phyloP scores from a whole-genome alignment of 2,797 vertebrate species.

The Gymnothorax javanicus region DNA sequence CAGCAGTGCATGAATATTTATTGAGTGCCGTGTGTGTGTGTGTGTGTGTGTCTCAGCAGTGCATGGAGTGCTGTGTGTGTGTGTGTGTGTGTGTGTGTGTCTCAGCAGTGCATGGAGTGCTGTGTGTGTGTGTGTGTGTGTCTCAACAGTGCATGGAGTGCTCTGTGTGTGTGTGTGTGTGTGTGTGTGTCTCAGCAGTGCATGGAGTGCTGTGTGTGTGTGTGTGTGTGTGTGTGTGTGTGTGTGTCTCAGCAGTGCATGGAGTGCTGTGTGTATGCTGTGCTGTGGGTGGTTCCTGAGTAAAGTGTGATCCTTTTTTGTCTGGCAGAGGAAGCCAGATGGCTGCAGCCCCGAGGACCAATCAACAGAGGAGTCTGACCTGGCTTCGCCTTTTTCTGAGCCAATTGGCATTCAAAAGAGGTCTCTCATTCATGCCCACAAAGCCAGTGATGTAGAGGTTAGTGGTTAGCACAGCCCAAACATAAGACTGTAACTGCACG shows the following conservation, averaged over 20 bases:
- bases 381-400: constrained; percentile 69
- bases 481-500: not conserved
- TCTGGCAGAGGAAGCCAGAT: constrained; percentile 84
- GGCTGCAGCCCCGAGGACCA: constrained; percentile 89
- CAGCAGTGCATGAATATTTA: not conserved
- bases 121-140: not conserved
- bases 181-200: too few relatives aligned
- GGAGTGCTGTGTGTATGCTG: not conserved
- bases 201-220: too few relatives aligned
- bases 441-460: constrained; percentile 97
- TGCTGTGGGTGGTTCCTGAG: not conserved
- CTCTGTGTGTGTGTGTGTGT: not conserved
- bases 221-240: too few relatives aligned
- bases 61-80: too few relatives aligned
- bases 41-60: too few relatives aligned
- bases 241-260: too few relatives aligned
- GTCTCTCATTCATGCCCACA: constrained; percentile 85
- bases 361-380: constrained; percentile 80
- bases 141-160: not conserved
- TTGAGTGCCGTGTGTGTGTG: not conserved
- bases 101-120: not conserved
- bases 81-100: too few relatives aligned
- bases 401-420: constrained; percentile 75
- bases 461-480: not conserved
- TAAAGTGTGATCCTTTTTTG: not conserved